A percentile compares a stretch with the other conserved stretches of the same genome.
phyloP scores from a whole-genome alignment of 2,888 invertebrate genomes.

The Drosophila suboccidentalis region DNA sequence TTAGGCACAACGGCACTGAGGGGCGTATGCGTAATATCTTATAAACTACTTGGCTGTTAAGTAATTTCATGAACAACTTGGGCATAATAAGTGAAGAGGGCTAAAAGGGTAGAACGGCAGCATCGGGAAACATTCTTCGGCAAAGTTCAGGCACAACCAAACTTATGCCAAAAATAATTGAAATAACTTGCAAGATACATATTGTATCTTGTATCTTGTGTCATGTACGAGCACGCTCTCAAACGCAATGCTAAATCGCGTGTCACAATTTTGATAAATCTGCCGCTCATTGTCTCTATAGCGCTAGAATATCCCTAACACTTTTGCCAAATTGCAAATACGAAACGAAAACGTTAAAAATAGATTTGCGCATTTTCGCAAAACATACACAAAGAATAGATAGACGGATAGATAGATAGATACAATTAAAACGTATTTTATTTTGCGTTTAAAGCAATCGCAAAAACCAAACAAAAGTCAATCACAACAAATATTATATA shows the following conservation, averaged over 20 bases:
- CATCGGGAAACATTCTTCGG: conserved; percentile 46
- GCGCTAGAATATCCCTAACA: conserved; percentile 34
- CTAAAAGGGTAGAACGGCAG: not conserved
- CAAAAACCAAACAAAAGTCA: conserved; percentile 27
- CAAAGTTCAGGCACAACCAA: conserved; percentile 49
- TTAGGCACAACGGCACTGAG: conserved; percentile 22
- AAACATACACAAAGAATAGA: conserved; percentile 33
- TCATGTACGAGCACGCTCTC: conserved; percentile 9
- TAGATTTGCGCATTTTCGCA: conserved; percentile 66
- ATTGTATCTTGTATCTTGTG: conserved; percentile 24
- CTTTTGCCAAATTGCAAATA: conserved; percentile 58
- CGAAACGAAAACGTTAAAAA: conserved; percentile 56
- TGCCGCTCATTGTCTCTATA: conserved; percentile 61
- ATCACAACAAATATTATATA: conserved; percentile 42
- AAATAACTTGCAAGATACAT: conserved; percentile 66
- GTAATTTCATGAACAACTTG: conserved; percentile 68
- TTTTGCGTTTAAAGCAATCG: conserved; percentile 60
- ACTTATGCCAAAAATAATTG: conserved; percentile 68
- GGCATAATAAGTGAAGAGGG: conserved; percentile 38
- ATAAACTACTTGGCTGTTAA: conserved; percentile 48
- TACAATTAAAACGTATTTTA: conserved; percentile 77
- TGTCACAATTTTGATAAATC: conserved; percentile 77
- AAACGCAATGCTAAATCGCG: conserved; percentile 51
- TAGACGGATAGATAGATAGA: conserved; percentile 42
- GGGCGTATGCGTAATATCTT: conserved; percentile 72